phyloP scores from a whole-genome alignment of 2,888 invertebrate species.

The Dastarcus helophoroides region DNA sequence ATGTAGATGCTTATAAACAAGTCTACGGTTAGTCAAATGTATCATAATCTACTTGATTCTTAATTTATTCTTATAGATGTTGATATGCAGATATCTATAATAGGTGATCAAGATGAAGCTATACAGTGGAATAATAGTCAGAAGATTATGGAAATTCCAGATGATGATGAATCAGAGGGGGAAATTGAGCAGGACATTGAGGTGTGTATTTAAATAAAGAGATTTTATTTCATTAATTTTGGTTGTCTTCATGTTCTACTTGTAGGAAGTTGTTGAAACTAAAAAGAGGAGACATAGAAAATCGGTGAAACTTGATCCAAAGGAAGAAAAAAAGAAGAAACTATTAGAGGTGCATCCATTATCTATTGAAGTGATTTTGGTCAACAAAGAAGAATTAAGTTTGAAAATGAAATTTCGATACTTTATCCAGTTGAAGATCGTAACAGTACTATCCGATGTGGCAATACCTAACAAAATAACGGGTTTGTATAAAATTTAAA shows the following conservation, averaged over 20 bases:
- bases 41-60: too few relatives aligned
- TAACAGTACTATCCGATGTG: slow-evolving; percentile 57
- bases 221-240: slow-evolving; percentile 6
- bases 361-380: slow-evolving; percentile 51
- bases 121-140: slow-evolving; percentile 40
- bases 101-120: slow-evolving; percentile 62
- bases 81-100: slow-evolving; percentile 41
- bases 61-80: slow-evolving; percentile 27
- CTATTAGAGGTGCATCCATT: slow-evolving; percentile 63
- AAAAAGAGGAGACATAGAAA: slow-evolving; percentile 56
- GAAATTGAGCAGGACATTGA: slow-evolving; percentile 26
- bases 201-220: slow-evolving; percentile 22
- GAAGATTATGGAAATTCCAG: slow-evolving; percentile 44
- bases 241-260: slow-evolving; percentile 5
- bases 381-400: slow-evolving; percentile 50
- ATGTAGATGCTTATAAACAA: slow-evolving; percentile 70
- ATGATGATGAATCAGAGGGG: slow-evolving; percentile 44
- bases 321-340: slow-evolving; percentile 55
- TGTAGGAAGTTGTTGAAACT: slow-evolving; percentile 27
- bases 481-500: slow-evolving; percentile 35
- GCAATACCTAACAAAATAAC: slow-evolving; percentile 43
- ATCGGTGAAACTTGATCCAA: slow-evolving; percentile 45
- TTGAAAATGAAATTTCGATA: slow-evolving; percentile 58
- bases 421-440: slow-evolving; percentile 56
- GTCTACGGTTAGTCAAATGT: slow-evolving; percentile 47